Percentiles rank a stretch among this genome's conserved stretches.
phyloP scores from a whole-genome alignment of 2,113 vertebrate species.

The Grus americana region DNA sequence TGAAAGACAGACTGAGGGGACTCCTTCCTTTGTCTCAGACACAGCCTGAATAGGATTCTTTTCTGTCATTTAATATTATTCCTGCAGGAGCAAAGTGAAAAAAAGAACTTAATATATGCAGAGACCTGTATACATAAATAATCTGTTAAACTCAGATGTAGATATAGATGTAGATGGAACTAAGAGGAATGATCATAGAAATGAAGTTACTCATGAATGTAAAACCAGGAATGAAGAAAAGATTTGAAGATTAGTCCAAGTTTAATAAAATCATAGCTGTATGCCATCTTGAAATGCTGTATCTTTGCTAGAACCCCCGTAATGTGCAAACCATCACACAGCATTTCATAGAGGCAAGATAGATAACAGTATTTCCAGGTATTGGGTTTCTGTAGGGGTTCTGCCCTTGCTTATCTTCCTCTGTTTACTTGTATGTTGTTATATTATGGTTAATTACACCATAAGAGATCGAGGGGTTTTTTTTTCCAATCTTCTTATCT shows the following conservation, averaged over 20 bases:
- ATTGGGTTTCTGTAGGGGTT: not conserved
- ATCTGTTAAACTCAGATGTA: not conserved
- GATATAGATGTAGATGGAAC: not conserved
- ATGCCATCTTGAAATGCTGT: not conserved
- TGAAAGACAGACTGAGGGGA: not conserved
- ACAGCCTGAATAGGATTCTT: not conserved
- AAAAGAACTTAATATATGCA: not conserved
- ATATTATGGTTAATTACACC: not conserved
- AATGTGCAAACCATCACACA: not conserved
- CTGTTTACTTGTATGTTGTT: not conserved
- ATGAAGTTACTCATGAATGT: not conserved
- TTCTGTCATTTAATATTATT: not conserved
- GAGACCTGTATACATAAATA: not conserved
- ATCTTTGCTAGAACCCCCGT: not conserved
- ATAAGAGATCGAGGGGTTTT: not conserved
- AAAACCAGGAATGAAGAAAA: not conserved
- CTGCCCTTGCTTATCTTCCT: not conserved
- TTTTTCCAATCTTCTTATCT: not conserved
- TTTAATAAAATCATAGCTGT: not conserved
- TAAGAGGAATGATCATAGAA: not conserved
- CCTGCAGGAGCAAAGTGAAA: not conserved
- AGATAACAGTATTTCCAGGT: not conserved
- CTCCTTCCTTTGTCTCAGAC: not conserved
- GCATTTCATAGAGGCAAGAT: not conserved
- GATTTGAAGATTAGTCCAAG: not conserved